Evolutionary conservation across 2,888 invertebrate genomes (phyloP).

Genomic region (Crocallis elinguaria): DNA sequence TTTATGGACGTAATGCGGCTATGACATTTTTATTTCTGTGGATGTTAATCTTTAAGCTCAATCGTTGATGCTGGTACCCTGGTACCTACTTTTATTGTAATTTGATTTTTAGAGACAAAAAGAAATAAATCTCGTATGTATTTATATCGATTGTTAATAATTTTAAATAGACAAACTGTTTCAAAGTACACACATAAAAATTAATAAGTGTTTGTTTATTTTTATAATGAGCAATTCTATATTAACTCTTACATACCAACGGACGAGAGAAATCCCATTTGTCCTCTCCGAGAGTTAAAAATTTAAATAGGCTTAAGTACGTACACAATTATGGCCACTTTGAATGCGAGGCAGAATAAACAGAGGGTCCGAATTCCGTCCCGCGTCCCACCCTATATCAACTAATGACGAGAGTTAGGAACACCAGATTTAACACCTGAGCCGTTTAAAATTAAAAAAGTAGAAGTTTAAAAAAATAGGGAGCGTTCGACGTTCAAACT

Average conservation of each 20-base stretch:
- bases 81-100: conserved; percentile 3
- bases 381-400: conserved; percentile 61
- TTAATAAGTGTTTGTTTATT: not conserved
- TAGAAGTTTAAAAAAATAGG: conserved; percentile 20
- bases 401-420: conserved; percentile 70
- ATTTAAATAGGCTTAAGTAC: conserved; percentile 64
- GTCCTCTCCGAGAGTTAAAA: conserved; percentile 41
- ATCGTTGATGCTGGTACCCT: conserved; percentile 12
- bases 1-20: conserved; percentile 21
- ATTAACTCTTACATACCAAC: conserved; percentile 28
- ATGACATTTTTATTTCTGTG: conserved; percentile 12
- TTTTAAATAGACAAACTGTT: too few species aligned
- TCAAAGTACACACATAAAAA: too few species aligned
- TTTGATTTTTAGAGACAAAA: not conserved
- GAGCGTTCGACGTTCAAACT: conserved; percentile 21
- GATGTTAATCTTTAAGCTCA: conserved; percentile 26
- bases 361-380: conserved; percentile 57
- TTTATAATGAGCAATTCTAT: conserved; percentile 11
- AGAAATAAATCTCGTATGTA: not conserved
- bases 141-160: not conserved
- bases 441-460: conserved; percentile 48
- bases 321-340: conserved; percentile 63
- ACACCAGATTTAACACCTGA: conserved; percentile 68
- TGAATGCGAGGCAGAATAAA: conserved; percentile 60
- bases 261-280: conserved; percentile 38